Conservation (phyloP, 2,888 invertebrate genomes). For the Cosmorhoe ocellata region DNA sequence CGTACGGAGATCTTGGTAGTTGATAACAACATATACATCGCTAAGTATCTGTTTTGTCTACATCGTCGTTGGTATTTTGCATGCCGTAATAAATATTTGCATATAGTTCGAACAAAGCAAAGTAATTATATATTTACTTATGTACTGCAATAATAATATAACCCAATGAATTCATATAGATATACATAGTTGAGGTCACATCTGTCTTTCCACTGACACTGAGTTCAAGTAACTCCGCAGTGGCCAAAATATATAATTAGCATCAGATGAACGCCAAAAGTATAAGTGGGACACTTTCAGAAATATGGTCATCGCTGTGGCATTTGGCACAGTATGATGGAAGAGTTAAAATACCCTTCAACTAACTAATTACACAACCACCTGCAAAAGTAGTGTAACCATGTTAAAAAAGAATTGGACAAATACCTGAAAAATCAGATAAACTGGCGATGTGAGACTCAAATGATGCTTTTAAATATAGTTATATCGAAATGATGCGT, state of each 20-base stretch:
- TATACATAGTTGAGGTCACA: conserved; percentile 16
- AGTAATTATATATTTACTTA: conserved; percentile 14
- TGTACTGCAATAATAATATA: conserved; percentile 2
- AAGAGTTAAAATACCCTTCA: conserved; percentile 33
- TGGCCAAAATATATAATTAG: conserved; percentile 62
- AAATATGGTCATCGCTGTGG: conserved; percentile 40
- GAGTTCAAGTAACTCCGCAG: conserved; percentile 45
- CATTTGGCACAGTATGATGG: conserved; percentile 49
- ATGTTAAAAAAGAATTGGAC: too few relatives aligned
- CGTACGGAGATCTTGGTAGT: conserved; percentile 7
- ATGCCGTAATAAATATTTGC: conserved; percentile 5
- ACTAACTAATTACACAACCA: conserved; percentile 8
- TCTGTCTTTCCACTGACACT: conserved; percentile 29
- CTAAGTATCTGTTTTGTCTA: conserved; percentile 5
- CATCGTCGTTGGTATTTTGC: conserved; percentile 1
- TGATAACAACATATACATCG: conserved; percentile 1
- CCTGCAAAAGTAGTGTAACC: neutral
- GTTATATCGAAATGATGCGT: too few relatives aligned
- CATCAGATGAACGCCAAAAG: conserved; percentile 54
- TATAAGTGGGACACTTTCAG: conserved; percentile 59
- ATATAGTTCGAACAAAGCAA: conserved; percentile 9
- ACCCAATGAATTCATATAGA: neutral
- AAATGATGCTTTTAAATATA: too few relatives aligned
- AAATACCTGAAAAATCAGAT: too few relatives aligned
- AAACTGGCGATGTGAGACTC: too few relatives aligned